Evolutionary conservation across 1,140 invertebrate species (phyloP).

Genomic region (Carcinoscorpius rotundicauda): DNA sequence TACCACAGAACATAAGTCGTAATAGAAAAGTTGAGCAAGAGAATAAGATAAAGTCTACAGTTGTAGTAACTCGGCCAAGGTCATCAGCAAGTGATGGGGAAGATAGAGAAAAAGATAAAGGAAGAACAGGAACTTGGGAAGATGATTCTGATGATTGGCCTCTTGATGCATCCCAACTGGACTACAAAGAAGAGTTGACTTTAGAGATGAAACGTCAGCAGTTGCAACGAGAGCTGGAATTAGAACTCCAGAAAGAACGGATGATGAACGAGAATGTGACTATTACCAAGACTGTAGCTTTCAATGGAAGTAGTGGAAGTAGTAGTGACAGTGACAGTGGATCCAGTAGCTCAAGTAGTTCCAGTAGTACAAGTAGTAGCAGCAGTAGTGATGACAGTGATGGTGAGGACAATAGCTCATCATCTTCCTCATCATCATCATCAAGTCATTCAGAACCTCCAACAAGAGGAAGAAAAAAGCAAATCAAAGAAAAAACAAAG

Average conservation of each 20-base stretch:
- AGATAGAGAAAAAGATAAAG: slow-evolving; percentile 9
- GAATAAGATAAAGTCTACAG: slow-evolving; percentile 23
- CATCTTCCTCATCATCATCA: slow-evolving; percentile 16
- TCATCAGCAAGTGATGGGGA: slow-evolving; percentile 9
- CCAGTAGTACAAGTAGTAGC: slow-evolving; percentile 19
- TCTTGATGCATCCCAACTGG: slow-evolving; percentile 20
- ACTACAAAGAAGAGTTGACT: slow-evolving; percentile 22
- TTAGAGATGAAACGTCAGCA: slow-evolving; percentile 22
- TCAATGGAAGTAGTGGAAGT: slow-evolving; percentile 18
- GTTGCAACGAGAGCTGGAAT: slow-evolving; percentile 21
- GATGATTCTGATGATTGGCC: slow-evolving; percentile 18
- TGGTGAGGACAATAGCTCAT: slow-evolving; percentile 8
- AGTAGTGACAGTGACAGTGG: slow-evolving; percentile 19
- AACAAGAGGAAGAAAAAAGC: slow-evolving; percentile 4
- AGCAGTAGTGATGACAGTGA: slow-evolving; percentile 19
- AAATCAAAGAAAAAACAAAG: slow-evolving; percentile 1
- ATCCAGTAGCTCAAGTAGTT: slow-evolving; percentile 12
- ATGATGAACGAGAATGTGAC: slow-evolving; percentile 19
- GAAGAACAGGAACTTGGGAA: slow-evolving; percentile 11
- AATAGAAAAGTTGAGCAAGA: slow-evolving; percentile 20
- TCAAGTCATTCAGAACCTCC: slow-evolving; percentile 11
- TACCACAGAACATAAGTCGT: slow-evolving; percentile 7
- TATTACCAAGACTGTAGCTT: slow-evolving; percentile 18
- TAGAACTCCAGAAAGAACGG: slow-evolving; percentile 22
- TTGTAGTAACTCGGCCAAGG: slow-evolving; percentile 19